Evolutionary conservation across 2,797 vertebrate genomes (phyloP), one percentile per base, ranked within the genome.

Genomic region (Catostomus latipinnis): DNA sequence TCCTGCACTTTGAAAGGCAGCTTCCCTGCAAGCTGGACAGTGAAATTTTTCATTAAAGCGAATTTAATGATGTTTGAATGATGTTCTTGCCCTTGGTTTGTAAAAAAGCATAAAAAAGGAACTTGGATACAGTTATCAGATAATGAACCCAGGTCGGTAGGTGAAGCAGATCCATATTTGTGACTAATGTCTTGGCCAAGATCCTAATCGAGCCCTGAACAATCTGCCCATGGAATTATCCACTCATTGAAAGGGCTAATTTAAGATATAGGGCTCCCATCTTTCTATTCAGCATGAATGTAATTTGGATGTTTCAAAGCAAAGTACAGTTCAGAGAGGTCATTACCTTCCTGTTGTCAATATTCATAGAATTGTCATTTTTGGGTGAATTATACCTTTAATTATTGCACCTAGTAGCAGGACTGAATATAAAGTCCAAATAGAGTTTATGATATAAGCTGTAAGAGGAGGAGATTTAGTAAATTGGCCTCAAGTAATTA

Each of bases 221-320:
- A 91, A 90, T 87, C 85, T 86, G 86, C 89, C 87, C 81, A 86
- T 86, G 78, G 88, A 89, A 91, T 91, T 90, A 91, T 88, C 85
- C 87, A 85, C 66, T 75, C 70, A 49, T 78, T 81, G 86, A 85
- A 85, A 85, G 82, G 87, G 74, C 67, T 82, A 78, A 86, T 86
- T 81, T 86, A 80, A 71, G 46, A 82, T 86, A 88, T 81, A 89
- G 90, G 82, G 83, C 84, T 34, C 34, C 34, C 34, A 87, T 91
- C 86, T 89, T 87, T 89, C 88, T 85, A 48, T 62, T 83, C 76
- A 85, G 71, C 58, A 79, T 76, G 78, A 49, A 81, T 82, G 74
- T 82, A 84, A 85, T 82, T 78, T 71, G 84, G 82, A 87, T 84
- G 86, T 71, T 82, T 34, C 69, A 81, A 78, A 77, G 81, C 77